Percentiles rank a stretch among this genome's conserved stretches.
Evolutionary conservation across 2,797 vertebrate species (phyloP).

Genomic region (Parauchenoglanis punctatus): DNA sequence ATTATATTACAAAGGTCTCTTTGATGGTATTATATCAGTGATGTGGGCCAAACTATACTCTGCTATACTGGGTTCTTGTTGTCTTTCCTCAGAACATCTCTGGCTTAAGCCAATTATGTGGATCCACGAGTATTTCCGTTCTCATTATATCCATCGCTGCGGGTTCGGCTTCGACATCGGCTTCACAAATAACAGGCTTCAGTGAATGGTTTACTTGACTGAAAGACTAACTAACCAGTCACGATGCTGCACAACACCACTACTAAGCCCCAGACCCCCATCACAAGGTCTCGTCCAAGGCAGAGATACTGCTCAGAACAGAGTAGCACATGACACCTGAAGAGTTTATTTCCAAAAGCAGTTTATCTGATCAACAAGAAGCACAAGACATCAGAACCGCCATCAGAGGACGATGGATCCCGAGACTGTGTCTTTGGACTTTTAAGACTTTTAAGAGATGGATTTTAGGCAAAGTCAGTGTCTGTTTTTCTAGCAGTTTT

Average conservation of each 20-base stretch:
- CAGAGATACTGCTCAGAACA: not conserved
- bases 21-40: not conserved
- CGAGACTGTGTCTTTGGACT: no score
- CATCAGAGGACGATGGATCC: no score
- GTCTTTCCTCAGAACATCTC: no score
- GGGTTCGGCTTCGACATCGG: not conserved
- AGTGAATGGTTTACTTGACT: not conserved
- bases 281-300: not conserved
- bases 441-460: no score
- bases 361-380: not conserved
- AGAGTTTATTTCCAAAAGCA: not conserved
- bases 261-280: not conserved
- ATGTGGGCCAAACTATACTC: no score
- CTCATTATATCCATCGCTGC: not conserved
- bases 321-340: not conserved
- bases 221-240: not conserved
- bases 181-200: not conserved
- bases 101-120: not conserved
- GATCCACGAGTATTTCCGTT: not conserved
- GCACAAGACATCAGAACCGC: not conserved
- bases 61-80: not conserved
- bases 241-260: not conserved
- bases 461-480: no score
- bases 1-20: not conserved
- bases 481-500: no score